Conservation (phyloP, 2,113 vertebrate species). For the Cisticola juncidis region DNA sequence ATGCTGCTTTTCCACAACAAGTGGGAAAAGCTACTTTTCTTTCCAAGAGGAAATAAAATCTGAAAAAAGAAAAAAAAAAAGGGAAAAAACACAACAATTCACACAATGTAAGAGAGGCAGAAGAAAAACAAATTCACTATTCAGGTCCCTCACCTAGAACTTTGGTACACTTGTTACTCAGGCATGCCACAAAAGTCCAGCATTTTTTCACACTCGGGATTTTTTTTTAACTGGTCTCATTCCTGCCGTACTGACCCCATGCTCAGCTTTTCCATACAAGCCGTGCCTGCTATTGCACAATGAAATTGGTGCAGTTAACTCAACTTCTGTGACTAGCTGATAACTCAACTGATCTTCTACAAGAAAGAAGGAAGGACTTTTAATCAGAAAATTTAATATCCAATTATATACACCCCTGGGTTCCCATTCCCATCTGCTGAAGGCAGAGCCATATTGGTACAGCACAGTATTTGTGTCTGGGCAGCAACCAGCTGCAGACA, state of each 20-base stretch:
- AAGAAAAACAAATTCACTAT: neutral
- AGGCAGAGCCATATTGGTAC: neutral
- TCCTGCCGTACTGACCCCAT: neutral
- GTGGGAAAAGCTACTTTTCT: neutral
- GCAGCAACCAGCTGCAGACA: neutral
- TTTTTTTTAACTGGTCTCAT: accelerated
- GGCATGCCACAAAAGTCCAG: neutral
- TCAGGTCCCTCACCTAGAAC: neutral
- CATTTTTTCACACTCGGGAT: neutral
- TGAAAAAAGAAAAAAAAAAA: neutral
- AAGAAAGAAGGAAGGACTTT: neutral
- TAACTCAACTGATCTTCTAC: neutral
- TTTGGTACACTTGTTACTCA: neutral
- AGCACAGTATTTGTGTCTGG: neutral
- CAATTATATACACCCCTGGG: neutral
- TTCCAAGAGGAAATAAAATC: neutral
- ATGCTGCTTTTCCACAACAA: neutral
- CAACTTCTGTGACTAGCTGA: neutral
- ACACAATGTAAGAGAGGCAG: neutral
- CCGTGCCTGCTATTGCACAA: neutral
- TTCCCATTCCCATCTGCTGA: neutral
- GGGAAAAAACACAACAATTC: neutral
- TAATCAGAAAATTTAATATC: neutral
- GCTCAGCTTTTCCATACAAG: neutral
- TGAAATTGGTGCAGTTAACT: neutral